These are phyloP conservation scores for Meganola albula DNA, from an alignment of 2,888 invertebrate genomes.

Conservation along the genomic window DNA sequence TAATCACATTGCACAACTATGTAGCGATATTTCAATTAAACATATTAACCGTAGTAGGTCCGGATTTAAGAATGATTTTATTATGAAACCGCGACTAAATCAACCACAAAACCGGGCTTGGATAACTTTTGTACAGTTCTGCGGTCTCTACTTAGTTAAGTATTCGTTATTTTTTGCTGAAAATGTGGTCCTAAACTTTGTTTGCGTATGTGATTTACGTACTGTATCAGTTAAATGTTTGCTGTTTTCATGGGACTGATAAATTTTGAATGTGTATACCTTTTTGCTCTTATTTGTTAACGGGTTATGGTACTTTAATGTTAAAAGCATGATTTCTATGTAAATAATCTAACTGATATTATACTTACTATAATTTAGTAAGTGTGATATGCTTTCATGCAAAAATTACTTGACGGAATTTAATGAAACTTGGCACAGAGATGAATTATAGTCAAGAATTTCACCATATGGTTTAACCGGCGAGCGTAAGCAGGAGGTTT, in stretches of 20 bases:
- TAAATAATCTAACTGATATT: too few relatives aligned
- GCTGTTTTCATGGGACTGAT: too few relatives aligned
- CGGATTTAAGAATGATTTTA: slow-evolving; percentile 23
- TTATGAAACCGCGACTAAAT: slow-evolving; percentile 22
- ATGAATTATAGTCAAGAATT: too few relatives aligned
- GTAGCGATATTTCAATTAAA: too few relatives aligned
- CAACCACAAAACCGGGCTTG: slow-evolving; percentile 22
- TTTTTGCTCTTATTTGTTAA: background rate
- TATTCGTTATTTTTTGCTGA: background rate
- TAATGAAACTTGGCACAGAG: too few relatives aligned
- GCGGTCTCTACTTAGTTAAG: slow-evolving; percentile 9
- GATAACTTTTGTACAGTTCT: slow-evolving; percentile 26
- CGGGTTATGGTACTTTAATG: background rate
- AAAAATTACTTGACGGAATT: too few relatives aligned
- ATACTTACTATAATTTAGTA: too few relatives aligned
- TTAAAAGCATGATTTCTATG: too few relatives aligned
- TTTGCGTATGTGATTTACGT: background rate
- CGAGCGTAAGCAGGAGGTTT: too few relatives aligned
- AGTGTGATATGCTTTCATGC: too few relatives aligned
- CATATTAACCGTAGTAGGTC: slow-evolving; percentile 11
- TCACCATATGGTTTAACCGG: too few relatives aligned
- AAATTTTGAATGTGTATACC: background rate
- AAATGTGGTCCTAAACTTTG: background rate
- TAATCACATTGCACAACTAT: too few relatives aligned
- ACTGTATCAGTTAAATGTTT: background rate